These are phyloP conservation scores for Cepaea nemoralis DNA, from an alignment of 1,140 invertebrate genomes.

Conservation along the genomic window DNA sequence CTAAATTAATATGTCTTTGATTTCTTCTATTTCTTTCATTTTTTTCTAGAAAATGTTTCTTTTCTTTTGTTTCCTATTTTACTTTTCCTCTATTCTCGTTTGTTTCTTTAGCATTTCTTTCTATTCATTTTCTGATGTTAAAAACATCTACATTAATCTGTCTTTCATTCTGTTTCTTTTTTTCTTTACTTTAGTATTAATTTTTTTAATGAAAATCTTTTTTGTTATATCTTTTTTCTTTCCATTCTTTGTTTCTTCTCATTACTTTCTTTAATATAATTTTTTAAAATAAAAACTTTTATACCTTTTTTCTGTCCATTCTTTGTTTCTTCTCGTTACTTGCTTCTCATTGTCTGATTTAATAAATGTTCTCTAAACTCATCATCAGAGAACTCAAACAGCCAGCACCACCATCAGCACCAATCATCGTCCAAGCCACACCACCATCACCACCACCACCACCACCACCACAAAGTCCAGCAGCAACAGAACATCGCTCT, in stretches of 20 bases:
- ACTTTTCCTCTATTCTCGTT: too few species aligned
- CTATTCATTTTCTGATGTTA: too few species aligned
- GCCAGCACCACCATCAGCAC: constrained; percentile 4
- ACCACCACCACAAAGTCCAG: not conserved
- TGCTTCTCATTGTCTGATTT: not conserved
- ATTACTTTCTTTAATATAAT: not conserved
- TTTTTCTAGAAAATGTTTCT: too few species aligned
- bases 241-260: not conserved
- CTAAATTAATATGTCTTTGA: too few species aligned
- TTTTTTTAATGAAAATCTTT: too few species aligned
- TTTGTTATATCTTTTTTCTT: too few species aligned
- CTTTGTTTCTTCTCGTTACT: not conserved
- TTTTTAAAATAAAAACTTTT: not conserved
- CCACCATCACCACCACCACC: constrained; percentile 17
- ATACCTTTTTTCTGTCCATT: not conserved
- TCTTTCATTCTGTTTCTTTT: too few species aligned
- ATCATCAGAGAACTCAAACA: constrained; percentile 31
- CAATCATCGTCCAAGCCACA: constrained; percentile 4
- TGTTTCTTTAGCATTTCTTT: too few species aligned
- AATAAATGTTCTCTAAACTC: not conserved
- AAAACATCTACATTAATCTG: too few species aligned
- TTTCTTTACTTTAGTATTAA: too few species aligned
- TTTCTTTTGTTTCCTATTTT: too few species aligned
- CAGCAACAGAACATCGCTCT: not conserved
- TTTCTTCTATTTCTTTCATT: too few species aligned